Base-by-base conservation (phyloP, 64 coral and sea anemone species). In the Actinia equina region DNA sequence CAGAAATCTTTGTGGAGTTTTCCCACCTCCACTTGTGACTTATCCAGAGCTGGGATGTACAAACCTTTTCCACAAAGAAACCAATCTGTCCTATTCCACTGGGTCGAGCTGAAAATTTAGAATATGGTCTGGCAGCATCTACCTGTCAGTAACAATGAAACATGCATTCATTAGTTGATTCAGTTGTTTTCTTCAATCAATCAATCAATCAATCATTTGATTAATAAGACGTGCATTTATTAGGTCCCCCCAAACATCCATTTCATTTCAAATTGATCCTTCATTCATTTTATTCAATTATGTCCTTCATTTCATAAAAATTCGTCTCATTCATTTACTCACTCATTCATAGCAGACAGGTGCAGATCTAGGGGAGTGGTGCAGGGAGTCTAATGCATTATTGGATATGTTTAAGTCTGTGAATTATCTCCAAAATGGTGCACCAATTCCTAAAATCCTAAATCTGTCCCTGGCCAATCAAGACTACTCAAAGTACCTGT, bases 51-150 rank as follows among this genome's bases (percentile, higher is more conserved):
- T 37, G 30, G 30, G 30, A 57, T 4, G 55, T 57, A 57, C 51
- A 27, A 86, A 98, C 96, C 96, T 98, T 98, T 80, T 98, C 96
- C 86, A 98, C 90, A 94, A 94, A 94, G 82, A 98, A 98, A 25
- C 83, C 86, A 88, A 98, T 98, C 20, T 89, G 84, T 22, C 54
- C 86, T 62, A 90, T 25, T 80, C 93, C 84, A 71, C 89, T 94
- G 87, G 96, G 96, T 89, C 96, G 74, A 55, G 89, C 87, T 67
- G 96, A 91, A 84, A 94, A 94, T 67, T 98, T 98, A 64, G 87
- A 64, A 71, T 98, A 98, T 56, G 84, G 87, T 89, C 93, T 89
- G 54, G 93, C 87, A 62, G 89, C 89, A 83, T 98, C 93, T 5
- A 98, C 93, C 96, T 98, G 46, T 23, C 19, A 65, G 22, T 57